Percentiles rank a stretch among this genome's conserved stretches.
These are phyloP conservation scores for Gymnocheta viridis DNA, from an alignment of 2,888 invertebrate species.

Conservation along the genomic window DNA sequence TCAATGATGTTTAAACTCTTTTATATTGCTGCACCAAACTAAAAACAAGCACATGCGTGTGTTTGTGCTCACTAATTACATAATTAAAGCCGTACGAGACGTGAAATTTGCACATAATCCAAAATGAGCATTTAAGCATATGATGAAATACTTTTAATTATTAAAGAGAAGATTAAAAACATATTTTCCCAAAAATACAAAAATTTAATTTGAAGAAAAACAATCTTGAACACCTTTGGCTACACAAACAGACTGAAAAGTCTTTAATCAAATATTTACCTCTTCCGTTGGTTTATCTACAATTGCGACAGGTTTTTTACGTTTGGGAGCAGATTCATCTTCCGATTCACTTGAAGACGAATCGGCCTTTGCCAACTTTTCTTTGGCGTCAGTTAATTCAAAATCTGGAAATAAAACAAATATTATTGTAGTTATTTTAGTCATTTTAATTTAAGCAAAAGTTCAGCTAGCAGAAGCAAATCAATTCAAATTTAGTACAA, in stretches of 20 bases:
- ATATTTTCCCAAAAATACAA: neutral
- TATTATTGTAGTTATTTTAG: neutral
- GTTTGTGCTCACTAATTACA: constrained; percentile 41
- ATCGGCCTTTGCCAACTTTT: constrained; percentile 92
- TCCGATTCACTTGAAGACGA: constrained; percentile 92
- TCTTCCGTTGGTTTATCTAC: constrained; percentile 86
- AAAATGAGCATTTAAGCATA: neutral
- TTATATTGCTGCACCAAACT: neutral
- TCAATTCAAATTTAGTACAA: neutral
- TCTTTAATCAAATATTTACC: constrained; percentile 77
- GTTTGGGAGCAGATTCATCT: constrained; percentile 85
- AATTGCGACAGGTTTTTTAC: constrained; percentile 81
- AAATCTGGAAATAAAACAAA: constrained; percentile 82
- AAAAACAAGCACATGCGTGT: neutral
- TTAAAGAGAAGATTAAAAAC: neutral
- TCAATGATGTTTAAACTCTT: neutral
- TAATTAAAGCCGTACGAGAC: constrained; percentile 30
- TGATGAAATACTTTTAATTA: neutral
- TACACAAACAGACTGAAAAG: too few species aligned
- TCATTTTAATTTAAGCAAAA: neutral
- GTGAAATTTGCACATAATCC: neutral
- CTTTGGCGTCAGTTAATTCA: constrained; percentile 92
- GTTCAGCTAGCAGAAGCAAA: neutral
- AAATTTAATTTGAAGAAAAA: neutral
- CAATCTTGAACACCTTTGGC: too few species aligned